Evolutionary conservation across 2,113 vertebrate genomes (phyloP).

Genomic region (Salvelinus namaycush): DNA sequence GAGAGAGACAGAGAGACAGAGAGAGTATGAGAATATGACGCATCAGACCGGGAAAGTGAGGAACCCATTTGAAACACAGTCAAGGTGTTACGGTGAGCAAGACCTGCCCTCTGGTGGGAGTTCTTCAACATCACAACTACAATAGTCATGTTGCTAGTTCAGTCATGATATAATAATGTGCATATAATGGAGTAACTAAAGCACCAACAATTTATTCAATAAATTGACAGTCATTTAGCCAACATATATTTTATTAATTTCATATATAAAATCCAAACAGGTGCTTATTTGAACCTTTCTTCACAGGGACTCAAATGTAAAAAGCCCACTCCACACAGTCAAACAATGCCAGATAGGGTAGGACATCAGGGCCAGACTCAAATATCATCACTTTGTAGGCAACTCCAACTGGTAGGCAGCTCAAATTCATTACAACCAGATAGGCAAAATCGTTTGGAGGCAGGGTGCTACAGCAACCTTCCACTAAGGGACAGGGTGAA

Average conservation of each 20-base stretch:
- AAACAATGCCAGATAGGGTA: constrained; percentile 5
- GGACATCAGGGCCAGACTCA: background rate
- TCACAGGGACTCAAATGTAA: constrained; percentile 54
- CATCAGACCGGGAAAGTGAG: too few species aligned
- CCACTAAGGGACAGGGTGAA: constrained; percentile 65
- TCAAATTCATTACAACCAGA: background rate
- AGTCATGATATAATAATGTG: background rate
- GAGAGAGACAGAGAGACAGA: background rate
- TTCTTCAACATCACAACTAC: too few species aligned
- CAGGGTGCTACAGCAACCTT: constrained; percentile 39
- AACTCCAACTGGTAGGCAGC: background rate
- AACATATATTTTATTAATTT: constrained; percentile 77
- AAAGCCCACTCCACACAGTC: constrained; percentile 13
- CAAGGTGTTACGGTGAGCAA: too few species aligned
- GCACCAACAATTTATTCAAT: background rate
- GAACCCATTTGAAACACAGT: too few species aligned
- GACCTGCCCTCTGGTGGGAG: too few species aligned
- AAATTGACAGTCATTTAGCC: constrained; percentile 30
- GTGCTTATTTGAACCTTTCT: constrained; percentile 52
- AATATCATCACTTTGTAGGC: background rate
- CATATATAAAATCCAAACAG: constrained; percentile 64
- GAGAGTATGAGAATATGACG: background rate
- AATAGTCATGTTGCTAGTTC: too few species aligned
- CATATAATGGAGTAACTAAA: background rate
- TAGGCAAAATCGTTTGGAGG: background rate